Evolutionary conservation across 2,888 invertebrate species (phyloP).

Genomic region (Agriopis aurantiaria): DNA sequence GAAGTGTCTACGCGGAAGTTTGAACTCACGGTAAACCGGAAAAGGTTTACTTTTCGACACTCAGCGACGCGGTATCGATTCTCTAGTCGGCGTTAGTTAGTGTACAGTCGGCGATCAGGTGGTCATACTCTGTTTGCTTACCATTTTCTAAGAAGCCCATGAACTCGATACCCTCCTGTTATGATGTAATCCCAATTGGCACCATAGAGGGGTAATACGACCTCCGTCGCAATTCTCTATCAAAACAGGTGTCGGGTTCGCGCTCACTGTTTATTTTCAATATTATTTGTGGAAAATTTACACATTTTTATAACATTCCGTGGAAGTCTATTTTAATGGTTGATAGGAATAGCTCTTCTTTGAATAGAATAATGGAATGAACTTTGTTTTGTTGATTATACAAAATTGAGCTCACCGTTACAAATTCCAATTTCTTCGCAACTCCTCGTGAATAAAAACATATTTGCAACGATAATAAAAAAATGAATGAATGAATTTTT

Average conservation of each 20-base stretch:
- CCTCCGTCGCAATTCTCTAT: conserved; percentile 19
- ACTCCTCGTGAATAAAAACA: too few species aligned
- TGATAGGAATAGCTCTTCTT: conserved; percentile 13
- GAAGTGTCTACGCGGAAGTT: too few species aligned
- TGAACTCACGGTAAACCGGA: too few species aligned
- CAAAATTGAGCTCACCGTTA: background rate
- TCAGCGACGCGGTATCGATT: too few species aligned
- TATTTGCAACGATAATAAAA: too few species aligned
- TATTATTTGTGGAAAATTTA: conserved; percentile 21
- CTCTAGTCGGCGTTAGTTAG: too few species aligned
- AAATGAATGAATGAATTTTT: too few species aligned
- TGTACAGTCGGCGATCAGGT: background rate
- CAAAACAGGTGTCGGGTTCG: conserved; percentile 29
- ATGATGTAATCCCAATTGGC: conserved; percentile 12
- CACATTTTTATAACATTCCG: conserved; percentile 21
- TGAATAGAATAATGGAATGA: conserved; percentile 16
- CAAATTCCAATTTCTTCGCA: too few species aligned
- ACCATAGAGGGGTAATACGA: conserved; percentile 12
- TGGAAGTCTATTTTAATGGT: conserved; percentile 22
- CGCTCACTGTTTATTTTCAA: conserved; percentile 18
- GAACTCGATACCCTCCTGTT: background rate
- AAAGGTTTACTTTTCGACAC: too few species aligned
- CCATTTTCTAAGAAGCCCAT: background rate
- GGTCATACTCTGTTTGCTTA: background rate
- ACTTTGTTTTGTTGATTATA: conserved; percentile 8